Evolutionary conservation across 1,140 invertebrate genomes (phyloP), one percentile per base, ranked within the genome.

Genomic region (Sweltsa coloradensis): DNA sequence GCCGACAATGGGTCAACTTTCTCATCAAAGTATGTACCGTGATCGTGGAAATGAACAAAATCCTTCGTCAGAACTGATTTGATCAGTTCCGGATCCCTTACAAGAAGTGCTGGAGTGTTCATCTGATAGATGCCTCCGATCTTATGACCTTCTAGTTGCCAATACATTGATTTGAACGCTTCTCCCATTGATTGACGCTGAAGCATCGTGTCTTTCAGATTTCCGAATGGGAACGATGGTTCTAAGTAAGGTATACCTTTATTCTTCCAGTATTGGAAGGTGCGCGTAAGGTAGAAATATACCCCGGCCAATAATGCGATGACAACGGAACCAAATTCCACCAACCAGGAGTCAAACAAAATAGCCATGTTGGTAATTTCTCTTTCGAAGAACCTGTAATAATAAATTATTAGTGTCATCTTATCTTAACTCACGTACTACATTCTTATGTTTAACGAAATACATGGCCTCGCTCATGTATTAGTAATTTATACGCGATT

Each of bases 1-100:
- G n/a, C 24, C 9, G 23, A 6, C 24, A 50, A 6, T 36, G 27
- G 41, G 9, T 46, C 49, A 5, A 29, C 3, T 26, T 40, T 39
- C 16, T 21, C 14, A 14, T 47, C 36, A 19, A 40, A n/a, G 11
- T n/a, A 18, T 5, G 39, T 19, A 19, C 49, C 29, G 13, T 59
- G 19, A 34, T 60, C 69, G 51, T 70, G 64, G 49, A 76, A 78
- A 57, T 71, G 62, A 37, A 66, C 61, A 51, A 74, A 78, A 57
- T 80, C 73, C 56, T 72, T 75, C 9, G 76, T 66, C 37, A 78
- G 56, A 5, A 80, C 66, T 24, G 64, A 60, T 37, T 75, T 72
- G 3, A 75, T 70, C 26, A 78, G 53, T 26, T 75, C 64, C 18
- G 64, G 64, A 55, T 70, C 66, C 50, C 58, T 56, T 31, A 63